Conservation (phyloP, 2,113 vertebrate genomes). For the Tretioscincus oriximinensis region DNA sequence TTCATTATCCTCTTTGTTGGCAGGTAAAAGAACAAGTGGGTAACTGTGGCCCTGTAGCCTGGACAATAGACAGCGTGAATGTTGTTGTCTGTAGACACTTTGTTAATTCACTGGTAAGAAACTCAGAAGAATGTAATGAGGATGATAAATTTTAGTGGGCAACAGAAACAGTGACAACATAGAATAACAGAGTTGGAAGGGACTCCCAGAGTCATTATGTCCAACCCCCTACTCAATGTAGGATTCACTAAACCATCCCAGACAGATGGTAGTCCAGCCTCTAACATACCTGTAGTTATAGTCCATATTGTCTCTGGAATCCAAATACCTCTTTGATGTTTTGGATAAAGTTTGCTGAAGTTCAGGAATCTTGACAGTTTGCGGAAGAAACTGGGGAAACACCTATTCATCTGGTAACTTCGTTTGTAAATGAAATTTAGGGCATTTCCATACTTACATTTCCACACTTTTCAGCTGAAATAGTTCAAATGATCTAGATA, state of each 20-base stretch:
- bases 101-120: slow-evolving; percentile 80
- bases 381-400: neutral
- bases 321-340: neutral
- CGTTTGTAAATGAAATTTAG: neutral
- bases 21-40: slow-evolving; percentile 78
- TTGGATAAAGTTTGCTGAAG: neutral
- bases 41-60: slow-evolving; percentile 74
- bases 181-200: too few species aligned
- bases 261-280: too few species aligned
- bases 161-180: neutral
- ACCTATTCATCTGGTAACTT: neutral
- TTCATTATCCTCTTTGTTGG: neutral
- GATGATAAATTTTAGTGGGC: neutral
- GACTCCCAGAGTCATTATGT: too few species aligned
- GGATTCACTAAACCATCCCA: too few species aligned
- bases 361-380: neutral
- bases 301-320: too few species aligned
- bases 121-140: neutral
- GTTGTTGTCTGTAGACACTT: slow-evolving; percentile 70
- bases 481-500: too few species aligned
- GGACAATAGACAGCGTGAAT: slow-evolving; percentile 64
- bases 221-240: too few species aligned
- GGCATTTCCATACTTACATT: neutral
- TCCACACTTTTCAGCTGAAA: too few species aligned
- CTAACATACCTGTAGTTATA: too few species aligned